Conservation (phyloP, 2,888 invertebrate genomes). For the Luperina testacea region DNA sequence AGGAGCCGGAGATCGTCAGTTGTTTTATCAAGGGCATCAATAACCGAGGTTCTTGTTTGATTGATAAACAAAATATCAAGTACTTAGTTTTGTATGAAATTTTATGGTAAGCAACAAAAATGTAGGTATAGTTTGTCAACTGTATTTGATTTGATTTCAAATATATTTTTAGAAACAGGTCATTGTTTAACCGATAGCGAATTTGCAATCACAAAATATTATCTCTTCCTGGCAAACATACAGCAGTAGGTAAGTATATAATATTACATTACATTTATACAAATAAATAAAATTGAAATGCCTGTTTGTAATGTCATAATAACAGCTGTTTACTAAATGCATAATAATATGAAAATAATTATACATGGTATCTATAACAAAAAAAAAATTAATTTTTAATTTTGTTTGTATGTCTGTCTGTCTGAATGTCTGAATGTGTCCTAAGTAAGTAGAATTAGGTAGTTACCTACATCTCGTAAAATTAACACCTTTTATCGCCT, state of each 20-base stretch:
- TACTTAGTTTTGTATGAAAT: neutral
- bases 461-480: constrained; percentile 20
- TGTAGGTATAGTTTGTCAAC: neutral
- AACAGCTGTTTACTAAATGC: too few relatives aligned
- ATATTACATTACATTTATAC: too few relatives aligned
- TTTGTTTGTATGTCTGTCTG: too few relatives aligned
- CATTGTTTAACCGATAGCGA: neutral
- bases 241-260: too few relatives aligned
- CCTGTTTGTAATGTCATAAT: too few relatives aligned
- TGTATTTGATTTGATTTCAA: neutral
- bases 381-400: too few relatives aligned
- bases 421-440: too few relatives aligned
- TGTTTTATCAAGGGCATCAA: constrained; percentile 19
- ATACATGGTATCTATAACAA: too few relatives aligned
- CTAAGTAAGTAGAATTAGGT: neutral
- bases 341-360: too few relatives aligned
- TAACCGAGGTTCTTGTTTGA: neutral
- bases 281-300: too few relatives aligned
- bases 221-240: constrained; percentile 14
- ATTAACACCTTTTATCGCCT: constrained; percentile 26
- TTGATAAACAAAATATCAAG: neutral
- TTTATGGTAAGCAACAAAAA: too few relatives aligned
- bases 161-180: constrained; percentile 3
- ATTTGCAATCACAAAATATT: neutral
- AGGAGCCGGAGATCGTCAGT: neutral